Evolutionary conservation across 1,140 invertebrate genomes (phyloP), one percentile per base, ranked within the genome.

Genomic region (Oryzaephilus surinamensis): DNA sequence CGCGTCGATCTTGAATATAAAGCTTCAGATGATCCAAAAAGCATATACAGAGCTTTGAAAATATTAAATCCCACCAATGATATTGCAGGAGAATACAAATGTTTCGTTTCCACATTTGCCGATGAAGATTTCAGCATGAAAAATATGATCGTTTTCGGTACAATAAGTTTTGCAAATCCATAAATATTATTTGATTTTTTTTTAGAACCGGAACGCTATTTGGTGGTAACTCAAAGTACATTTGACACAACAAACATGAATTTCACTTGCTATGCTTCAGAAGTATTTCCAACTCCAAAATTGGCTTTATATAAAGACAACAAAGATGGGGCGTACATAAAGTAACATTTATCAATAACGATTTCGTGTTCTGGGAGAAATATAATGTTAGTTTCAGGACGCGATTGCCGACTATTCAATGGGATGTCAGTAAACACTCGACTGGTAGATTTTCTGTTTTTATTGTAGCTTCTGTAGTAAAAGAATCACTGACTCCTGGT

Each of bases 121-220:
- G 74, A 73, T 41, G 75, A 81, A 44, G 71, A 71, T 42, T 67
- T 65, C 17, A 66, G 63, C 41, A 63, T 64, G 13, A 71, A 69
- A 27, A 65, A 61, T 12, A 79, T 83, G 76, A 70, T 74, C 30
- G 71, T 82, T 32, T 82, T 69, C 47, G 72, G 75, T 77, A 38
- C 23, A 15, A 11, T 24, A 15, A 10, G 26, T 11, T 4, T 32
- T 2, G 8, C n/a, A 18, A 24, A 38, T 24, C 6, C 10, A 21
- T 19, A 29, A 16, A 38, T 38, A 5, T 35, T 8, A 23, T 5
- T 23, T 13, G 23, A n/a, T 28, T 18, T 1, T 21, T 31, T 57
- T 55, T 43, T 26, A 59, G 59, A 57, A 21, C 55, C 59, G 7
- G 59, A 61, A 46, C 38, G 29, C 10, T 26, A 44, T 3, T 31